phyloP scores from a whole-genome alignment of 2,113 vertebrate species.

The Coregonus clupeaformis region DNA sequence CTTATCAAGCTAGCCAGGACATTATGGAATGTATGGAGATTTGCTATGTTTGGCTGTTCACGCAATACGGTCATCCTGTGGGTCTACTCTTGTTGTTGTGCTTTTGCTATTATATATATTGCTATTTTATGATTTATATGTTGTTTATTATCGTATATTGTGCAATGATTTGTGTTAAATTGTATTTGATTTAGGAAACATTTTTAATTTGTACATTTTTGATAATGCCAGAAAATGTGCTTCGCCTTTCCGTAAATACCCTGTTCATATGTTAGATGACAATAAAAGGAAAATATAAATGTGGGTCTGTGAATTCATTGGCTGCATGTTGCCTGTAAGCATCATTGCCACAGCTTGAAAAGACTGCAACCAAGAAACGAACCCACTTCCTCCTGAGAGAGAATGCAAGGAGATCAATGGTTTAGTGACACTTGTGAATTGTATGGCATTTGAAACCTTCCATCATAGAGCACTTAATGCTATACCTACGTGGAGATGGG shows the following conservation, averaged over 20 bases:
- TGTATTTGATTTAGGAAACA: conserved; percentile 7
- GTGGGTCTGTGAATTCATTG: background rate
- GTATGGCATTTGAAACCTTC: conserved; percentile 33
- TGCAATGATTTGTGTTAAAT: conserved; percentile 6
- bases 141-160: background rate
- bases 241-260: conserved; percentile 16
- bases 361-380: conserved; percentile 23
- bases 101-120: conserved; percentile 8
- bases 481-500: background rate
- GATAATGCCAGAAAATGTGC: conserved; percentile 4
- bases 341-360: conserved; percentile 1
- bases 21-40: background rate
- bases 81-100: background rate
- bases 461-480: background rate
- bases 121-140: background rate
- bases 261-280: conserved; percentile 22
- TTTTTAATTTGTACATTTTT: conserved; percentile 11
- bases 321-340: background rate
- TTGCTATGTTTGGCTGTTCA: background rate
- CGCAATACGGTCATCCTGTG: background rate
- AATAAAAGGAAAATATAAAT: background rate
- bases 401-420: conserved; percentile 10
- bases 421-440: background rate
- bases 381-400: conserved; percentile 52
- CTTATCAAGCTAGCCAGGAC: background rate